A percentile compares a stretch with the other conserved stretches of the same genome.
Conservation (phyloP, 2,888 invertebrate species). For the Orthosia incerta region DNA sequence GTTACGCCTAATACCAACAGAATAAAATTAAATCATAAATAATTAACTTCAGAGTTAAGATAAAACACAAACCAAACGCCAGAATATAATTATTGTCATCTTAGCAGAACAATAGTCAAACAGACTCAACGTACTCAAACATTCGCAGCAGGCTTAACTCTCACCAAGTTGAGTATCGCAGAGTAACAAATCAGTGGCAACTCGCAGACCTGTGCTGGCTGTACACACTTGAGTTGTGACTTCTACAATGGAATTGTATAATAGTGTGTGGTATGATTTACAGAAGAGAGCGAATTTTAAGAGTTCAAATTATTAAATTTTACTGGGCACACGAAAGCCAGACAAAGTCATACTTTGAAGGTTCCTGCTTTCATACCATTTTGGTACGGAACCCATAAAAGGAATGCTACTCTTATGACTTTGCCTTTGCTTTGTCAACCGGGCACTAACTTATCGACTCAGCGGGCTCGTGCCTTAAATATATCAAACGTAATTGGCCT, state of each 20-base stretch:
- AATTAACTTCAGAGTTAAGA: neutral
- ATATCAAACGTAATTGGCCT: too few relatives aligned
- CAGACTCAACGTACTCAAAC: constrained; percentile 28
- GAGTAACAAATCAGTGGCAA: constrained; percentile 58
- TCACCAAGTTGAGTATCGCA: constrained; percentile 25
- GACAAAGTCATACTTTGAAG: too few relatives aligned
- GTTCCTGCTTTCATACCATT: too few relatives aligned
- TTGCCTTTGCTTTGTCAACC: too few relatives aligned
- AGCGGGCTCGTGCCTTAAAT: too few relatives aligned
- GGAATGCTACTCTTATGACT: too few relatives aligned
- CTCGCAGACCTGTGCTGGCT: constrained; percentile 33
- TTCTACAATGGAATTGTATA: constrained; percentile 31
- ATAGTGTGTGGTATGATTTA: neutral
- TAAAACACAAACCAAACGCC: constrained; percentile 20
- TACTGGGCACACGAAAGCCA: too few relatives aligned
- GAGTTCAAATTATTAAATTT: neutral
- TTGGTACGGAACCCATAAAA: too few relatives aligned
- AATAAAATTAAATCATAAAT: neutral
- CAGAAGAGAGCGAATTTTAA: constrained; percentile 16
- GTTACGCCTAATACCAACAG: too few relatives aligned
- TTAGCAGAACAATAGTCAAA: constrained; percentile 28
- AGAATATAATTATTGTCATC: constrained; percentile 8
- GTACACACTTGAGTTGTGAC: constrained; percentile 51
- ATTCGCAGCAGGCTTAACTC: constrained; percentile 8
- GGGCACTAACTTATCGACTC: too few relatives aligned